Evolutionary conservation across 2,113 vertebrate species (phyloP).

Genomic region (Acrocephalus kingi): DNA sequence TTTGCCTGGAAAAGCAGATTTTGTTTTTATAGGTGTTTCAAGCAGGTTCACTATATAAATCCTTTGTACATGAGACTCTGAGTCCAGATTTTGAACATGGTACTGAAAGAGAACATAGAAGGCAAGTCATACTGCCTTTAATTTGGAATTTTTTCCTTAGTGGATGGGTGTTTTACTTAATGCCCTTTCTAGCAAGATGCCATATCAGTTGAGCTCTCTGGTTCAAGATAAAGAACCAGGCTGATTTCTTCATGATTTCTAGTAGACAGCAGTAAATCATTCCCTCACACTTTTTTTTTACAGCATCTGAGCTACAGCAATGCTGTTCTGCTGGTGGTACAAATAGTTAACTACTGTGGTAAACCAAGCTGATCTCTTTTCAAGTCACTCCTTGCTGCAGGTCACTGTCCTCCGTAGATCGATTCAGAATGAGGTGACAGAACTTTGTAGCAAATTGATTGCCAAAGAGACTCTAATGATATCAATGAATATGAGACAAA

Average conservation of each 20-base stretch:
- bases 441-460: background rate
- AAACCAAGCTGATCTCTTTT: background rate
- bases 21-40: background rate
- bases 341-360: background rate
- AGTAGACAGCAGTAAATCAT: background rate
- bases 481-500: background rate
- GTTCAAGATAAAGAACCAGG: background rate
- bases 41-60: background rate
- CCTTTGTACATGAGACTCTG: background rate
- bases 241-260: background rate
- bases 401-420: background rate
- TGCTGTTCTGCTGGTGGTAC: background rate
- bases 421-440: accelerated
- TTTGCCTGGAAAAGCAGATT: background rate
- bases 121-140: background rate
- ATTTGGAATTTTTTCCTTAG: background rate
- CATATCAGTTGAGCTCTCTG: background rate
- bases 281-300: background rate
- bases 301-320: background rate
- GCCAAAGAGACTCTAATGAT: background rate
- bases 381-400: background rate
- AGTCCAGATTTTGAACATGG: background rate
- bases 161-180: background rate
- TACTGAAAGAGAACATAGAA: background rate
- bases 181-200: background rate